These are phyloP conservation scores for Trichoplusia ni DNA, from an alignment of 1,140 invertebrate genomes.

Conservation along the genomic window DNA sequence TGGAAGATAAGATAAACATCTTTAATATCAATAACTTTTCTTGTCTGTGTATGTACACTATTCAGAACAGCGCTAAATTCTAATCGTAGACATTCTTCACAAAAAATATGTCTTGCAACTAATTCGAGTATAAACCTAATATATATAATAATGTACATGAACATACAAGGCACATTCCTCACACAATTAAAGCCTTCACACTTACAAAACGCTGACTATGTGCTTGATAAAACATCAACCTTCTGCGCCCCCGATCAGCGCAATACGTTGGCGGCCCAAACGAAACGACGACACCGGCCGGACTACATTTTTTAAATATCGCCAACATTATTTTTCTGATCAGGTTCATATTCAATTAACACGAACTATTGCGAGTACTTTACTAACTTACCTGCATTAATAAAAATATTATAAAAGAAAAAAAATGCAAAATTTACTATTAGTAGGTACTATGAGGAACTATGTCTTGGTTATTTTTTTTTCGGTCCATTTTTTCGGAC, in stretches of 20 bases:
- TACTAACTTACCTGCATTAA: conserved; percentile 76
- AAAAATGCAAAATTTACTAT: conserved; percentile 80
- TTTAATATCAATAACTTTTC: conserved; percentile 75
- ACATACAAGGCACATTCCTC: conserved; percentile 82
- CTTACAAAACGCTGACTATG: conserved; percentile 72
- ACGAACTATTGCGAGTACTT: conserved; percentile 64
- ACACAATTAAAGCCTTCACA: conserved; percentile 78
- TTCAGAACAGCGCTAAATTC: conserved; percentile 71
- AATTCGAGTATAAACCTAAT: conserved; percentile 82
- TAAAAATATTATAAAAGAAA: conserved; percentile 74
- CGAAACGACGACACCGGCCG: neutral
- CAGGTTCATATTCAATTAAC: conserved; percentile 24
- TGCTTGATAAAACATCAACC: conserved; percentile 77
- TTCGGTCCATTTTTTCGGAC: conserved; percentile 45
- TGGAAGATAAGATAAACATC: conserved; percentile 81
- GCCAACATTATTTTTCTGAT: conserved; percentile 22
- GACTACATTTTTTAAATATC: neutral
- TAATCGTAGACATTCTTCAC: conserved; percentile 76
- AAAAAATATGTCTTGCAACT: conserved; percentile 81
- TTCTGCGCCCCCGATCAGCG: conserved; percentile 51
- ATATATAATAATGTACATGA: conserved; percentile 71
- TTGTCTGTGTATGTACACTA: conserved; percentile 57
- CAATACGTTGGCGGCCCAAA: conserved; percentile 28
- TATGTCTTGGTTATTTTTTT: conserved; percentile 76
- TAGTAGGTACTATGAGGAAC: conserved; percentile 81